A percentile compares a stretch with the other conserved stretches of the same genome.
These are phyloP conservation scores for Pempheris klunzingeri DNA, from an alignment of 2,797 vertebrate species.

Conservation along the genomic window DNA sequence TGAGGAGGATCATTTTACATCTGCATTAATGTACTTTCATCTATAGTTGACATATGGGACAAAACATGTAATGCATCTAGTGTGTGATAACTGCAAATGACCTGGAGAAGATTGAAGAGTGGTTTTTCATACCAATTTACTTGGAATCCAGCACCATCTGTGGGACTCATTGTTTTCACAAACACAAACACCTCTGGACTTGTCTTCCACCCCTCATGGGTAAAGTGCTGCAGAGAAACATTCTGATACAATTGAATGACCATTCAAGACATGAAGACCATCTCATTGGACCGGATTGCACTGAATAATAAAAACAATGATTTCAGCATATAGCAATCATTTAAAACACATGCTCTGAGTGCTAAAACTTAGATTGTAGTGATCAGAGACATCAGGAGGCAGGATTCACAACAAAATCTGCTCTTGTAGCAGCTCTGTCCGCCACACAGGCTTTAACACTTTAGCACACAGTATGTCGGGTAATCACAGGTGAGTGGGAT, in stretches of 20 bases:
- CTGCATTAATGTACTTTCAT: constrained; percentile 18
- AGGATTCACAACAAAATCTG: constrained; percentile 18
- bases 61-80: constrained; percentile 14
- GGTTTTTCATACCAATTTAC: background rate
- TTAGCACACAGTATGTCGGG: constrained; percentile 29
- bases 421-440: constrained; percentile 6
- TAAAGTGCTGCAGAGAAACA: constrained; percentile 83
- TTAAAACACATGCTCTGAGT: background rate
- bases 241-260: constrained; percentile 44
- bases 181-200: constrained; percentile 37
- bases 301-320: constrained; percentile 38
- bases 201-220: constrained; percentile 40
- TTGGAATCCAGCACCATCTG: constrained; percentile 5
- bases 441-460: background rate
- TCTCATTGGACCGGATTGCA: constrained; percentile 58
- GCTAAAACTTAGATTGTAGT: constrained; percentile 32
- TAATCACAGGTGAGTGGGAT: background rate
- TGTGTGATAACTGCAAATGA: constrained; percentile 6
- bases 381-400: constrained; percentile 15
- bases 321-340: constrained; percentile 8
- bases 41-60: background rate
- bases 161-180: constrained; percentile 16
- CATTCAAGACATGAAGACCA: constrained; percentile 17
- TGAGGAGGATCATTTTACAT: constrained; percentile 25
- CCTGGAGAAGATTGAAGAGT: constrained; percentile 8